Conservation (phyloP, 2,113 vertebrate genomes). For the Vireo altiloquus region DNA sequence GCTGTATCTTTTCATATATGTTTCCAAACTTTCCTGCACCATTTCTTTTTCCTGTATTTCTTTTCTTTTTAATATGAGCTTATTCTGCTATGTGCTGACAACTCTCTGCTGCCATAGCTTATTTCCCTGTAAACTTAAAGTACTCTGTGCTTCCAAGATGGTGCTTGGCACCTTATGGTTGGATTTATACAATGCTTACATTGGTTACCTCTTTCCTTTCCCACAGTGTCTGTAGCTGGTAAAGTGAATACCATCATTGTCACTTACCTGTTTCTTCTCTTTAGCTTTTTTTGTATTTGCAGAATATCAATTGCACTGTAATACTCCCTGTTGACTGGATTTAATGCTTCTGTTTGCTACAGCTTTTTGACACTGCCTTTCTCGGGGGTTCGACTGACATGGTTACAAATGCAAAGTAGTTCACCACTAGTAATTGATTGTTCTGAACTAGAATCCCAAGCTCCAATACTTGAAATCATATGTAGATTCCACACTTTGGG, state of each 20-base stretch:
- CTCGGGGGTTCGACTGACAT: fast-evolving
- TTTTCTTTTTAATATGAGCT: neutral
- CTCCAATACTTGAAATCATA: neutral
- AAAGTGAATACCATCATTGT: neutral
- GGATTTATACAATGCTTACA: neutral
- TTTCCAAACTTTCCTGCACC: neutral
- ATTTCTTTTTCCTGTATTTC: neutral
- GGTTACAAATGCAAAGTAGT: neutral
- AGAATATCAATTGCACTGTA: neutral
- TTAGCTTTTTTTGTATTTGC: neutral
- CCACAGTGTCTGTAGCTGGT: neutral
- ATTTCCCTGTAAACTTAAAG: neutral
- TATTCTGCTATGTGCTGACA: neutral
- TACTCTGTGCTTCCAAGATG: neutral
- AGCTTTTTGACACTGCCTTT: neutral
- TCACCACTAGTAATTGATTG: neutral
- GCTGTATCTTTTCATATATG: neutral
- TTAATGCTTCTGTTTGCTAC: neutral
- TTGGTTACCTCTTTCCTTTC: neutral
- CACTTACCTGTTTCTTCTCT: neutral
- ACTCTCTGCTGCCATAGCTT: neutral
- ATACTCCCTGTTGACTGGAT: neutral
- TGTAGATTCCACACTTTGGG: neutral
- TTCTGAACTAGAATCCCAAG: neutral
- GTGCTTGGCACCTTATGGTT: neutral